A percentile compares a stretch with the other conserved stretches of the same genome.
These are phyloP conservation scores for Dendrolimus punctatus DNA, from an alignment of 1,140 invertebrate genomes.

Conservation along the genomic window DNA sequence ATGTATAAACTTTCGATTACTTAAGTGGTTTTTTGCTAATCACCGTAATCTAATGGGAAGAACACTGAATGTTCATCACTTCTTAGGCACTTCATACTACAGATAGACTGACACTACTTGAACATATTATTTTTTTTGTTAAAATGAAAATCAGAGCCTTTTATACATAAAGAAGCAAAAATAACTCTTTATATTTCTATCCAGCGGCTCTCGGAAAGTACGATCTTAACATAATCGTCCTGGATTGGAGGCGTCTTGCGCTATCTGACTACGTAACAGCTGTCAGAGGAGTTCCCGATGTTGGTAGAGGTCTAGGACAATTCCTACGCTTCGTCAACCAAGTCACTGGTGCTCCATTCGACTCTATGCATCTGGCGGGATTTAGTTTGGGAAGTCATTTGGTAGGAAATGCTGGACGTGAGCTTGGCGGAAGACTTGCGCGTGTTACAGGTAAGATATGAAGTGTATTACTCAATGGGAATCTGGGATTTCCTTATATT, in stretches of 20 bases:
- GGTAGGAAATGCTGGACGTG: constrained; percentile 82
- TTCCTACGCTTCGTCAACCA: constrained; percentile 64
- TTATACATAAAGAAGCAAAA: background rate
- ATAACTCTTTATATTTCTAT: constrained; percentile 3
- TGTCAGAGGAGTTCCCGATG: constrained; percentile 49
- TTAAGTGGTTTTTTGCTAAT: too few relatives aligned
- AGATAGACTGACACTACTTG: too few relatives aligned
- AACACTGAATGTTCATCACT: too few relatives aligned
- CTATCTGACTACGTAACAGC: constrained; percentile 57
- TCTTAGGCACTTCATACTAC: too few relatives aligned
- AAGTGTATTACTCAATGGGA: too few relatives aligned
- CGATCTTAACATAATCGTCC: constrained; percentile 74
- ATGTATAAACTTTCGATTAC: too few relatives aligned
- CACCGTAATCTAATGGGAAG: too few relatives aligned
- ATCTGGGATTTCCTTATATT: background rate
- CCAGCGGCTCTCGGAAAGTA: constrained; percentile 40
- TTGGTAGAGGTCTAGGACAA: constrained; percentile 51
- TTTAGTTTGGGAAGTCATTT: constrained; percentile 92
- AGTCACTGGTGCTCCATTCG: constrained; percentile 26
- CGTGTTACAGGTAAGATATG: constrained; percentile 26
- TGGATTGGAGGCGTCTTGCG: constrained; percentile 76
- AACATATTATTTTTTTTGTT: too few relatives aligned
- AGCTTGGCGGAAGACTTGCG: constrained; percentile 29
- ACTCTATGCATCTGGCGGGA: constrained; percentile 87
- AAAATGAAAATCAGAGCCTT: background rate